Percentiles rank a stretch among this genome's conserved stretches.
Evolutionary conservation across 2,113 vertebrate species (phyloP).

Genomic region (Garra rufa): DNA sequence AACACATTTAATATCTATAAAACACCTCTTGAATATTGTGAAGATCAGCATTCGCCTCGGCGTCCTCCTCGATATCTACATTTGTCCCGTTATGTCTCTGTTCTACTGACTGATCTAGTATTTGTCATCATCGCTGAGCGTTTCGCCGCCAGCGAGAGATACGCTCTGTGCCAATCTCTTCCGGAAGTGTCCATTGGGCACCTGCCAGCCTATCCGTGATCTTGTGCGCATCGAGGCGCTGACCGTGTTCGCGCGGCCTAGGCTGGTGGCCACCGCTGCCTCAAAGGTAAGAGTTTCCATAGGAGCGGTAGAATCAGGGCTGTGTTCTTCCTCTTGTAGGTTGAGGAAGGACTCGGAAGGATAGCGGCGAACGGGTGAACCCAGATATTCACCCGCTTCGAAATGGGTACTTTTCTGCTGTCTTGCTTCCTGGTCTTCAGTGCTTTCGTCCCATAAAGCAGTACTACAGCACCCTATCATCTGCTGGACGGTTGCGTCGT

Average conservation of each 20-base stretch:
- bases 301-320: conserved; percentile 89
- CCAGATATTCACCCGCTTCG: conserved; percentile 62
- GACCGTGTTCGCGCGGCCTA: conserved; percentile 94
- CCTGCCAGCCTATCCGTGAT: conserved; percentile 91
- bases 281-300: conserved; percentile 98
- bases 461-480: conserved; percentile 64
- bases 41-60: conserved; percentile 12
- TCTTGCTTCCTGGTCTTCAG: conserved; percentile 50
- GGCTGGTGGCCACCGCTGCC: conserved; percentile 92
- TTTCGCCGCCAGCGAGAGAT: conserved; percentile 85
- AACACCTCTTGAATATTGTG: conserved; percentile 17
- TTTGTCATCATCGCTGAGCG: conserved; percentile 92
- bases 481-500: conserved; percentile 71
- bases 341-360: conserved; percentile 95
- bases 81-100: conserved; percentile 20
- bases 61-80: not conserved
- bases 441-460: conserved; percentile 50
- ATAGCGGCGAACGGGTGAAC: conserved; percentile 86
- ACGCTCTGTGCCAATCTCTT: conserved; percentile 86
- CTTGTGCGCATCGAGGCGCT: conserved; percentile 82
- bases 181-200: conserved; percentile 96
- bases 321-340: conserved; percentile 89
- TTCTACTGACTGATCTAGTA: conserved; percentile 79
- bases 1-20: conserved; percentile 25
- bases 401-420: conserved; percentile 51